phyloP scores from a whole-genome alignment of 2,113 vertebrate species.

The Gymnogyps californianus region DNA sequence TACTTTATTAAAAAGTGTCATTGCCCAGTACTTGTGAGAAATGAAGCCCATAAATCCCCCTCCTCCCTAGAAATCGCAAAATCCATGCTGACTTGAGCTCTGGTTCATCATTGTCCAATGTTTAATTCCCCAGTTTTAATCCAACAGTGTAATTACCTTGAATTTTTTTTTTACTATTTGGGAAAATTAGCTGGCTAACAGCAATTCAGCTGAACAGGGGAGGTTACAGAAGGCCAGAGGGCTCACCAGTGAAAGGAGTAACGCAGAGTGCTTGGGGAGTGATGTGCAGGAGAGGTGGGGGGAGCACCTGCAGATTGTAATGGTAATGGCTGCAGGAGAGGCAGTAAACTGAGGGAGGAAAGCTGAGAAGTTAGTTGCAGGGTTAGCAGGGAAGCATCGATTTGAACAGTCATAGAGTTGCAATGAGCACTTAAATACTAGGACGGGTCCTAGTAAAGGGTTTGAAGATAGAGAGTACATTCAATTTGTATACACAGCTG shows the following conservation, averaged over 20 bases:
- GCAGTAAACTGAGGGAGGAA: neutral
- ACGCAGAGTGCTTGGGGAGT: neutral
- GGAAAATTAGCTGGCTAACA: neutral
- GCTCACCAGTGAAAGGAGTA: neutral
- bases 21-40: neutral
- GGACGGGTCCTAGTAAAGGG: neutral
- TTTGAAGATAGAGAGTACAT: neutral
- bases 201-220: neutral
- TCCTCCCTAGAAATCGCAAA: neutral
- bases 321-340: neutral
- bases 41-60: neutral
- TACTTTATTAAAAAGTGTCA: neutral
- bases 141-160: neutral
- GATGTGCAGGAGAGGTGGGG: neutral
- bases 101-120: neutral
- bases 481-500: conserved; percentile 58
- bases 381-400: neutral
- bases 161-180: neutral
- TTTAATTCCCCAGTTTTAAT: neutral
- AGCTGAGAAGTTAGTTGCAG: neutral
- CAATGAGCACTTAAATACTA: neutral
- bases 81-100: neutral
- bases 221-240: neutral
- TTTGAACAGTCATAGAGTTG: neutral
- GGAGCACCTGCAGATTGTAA: neutral